Evolutionary conservation across 2,888 invertebrate species (phyloP).

Genomic region (Beris chalybata): DNA sequence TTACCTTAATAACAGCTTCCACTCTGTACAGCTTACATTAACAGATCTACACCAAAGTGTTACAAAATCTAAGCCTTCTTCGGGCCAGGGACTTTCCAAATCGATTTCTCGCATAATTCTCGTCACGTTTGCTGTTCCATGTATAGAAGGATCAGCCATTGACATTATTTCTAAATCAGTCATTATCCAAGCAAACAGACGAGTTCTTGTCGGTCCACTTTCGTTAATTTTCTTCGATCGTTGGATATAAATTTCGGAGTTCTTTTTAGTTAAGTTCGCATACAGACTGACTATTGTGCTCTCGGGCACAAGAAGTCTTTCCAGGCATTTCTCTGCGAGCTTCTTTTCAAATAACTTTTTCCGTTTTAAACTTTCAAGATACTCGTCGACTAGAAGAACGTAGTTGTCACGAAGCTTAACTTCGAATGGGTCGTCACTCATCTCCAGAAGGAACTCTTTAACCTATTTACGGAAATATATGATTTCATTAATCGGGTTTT

Average conservation of each 20-base stretch:
- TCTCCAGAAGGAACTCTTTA: slow-evolving; percentile 85
- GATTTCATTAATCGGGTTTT: too few species aligned
- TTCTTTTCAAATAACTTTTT: slow-evolving; percentile 87
- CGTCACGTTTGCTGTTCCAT: slow-evolving; percentile 77
- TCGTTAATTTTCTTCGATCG: slow-evolving; percentile 69
- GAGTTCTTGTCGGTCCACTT: slow-evolving; percentile 66
- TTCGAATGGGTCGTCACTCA: slow-evolving; percentile 98
- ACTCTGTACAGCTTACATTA: slow-evolving; percentile 77
- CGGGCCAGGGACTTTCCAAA: slow-evolving; percentile 87
- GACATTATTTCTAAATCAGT: slow-evolving; percentile 66
- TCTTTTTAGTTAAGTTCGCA: slow-evolving; percentile 81
- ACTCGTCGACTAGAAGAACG: slow-evolving; percentile 92
- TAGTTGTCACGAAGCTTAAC: slow-evolving; percentile 94
- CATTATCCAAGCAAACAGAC: slow-evolving; percentile 86
- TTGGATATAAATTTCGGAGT: slow-evolving; percentile 95
- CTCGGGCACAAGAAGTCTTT: slow-evolving; percentile 75
- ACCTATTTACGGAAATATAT: slow-evolving; percentile 59
- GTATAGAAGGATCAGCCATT: slow-evolving; percentile 84
- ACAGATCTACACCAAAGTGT: slow-evolving; percentile 93
- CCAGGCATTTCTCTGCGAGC: slow-evolving; percentile 79
- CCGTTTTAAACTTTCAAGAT: slow-evolving; percentile 88
- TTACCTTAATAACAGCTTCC: slow-evolving; percentile 77
- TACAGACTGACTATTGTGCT: slow-evolving; percentile 89
- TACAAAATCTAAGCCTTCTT: slow-evolving; percentile 83
- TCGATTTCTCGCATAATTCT: slow-evolving; percentile 79